A percentile compares a stretch with the other conserved stretches of the same genome.
These are phyloP conservation scores for Colossoma macropomum DNA, from an alignment of 2,113 vertebrate genomes.

Conservation along the genomic window DNA sequence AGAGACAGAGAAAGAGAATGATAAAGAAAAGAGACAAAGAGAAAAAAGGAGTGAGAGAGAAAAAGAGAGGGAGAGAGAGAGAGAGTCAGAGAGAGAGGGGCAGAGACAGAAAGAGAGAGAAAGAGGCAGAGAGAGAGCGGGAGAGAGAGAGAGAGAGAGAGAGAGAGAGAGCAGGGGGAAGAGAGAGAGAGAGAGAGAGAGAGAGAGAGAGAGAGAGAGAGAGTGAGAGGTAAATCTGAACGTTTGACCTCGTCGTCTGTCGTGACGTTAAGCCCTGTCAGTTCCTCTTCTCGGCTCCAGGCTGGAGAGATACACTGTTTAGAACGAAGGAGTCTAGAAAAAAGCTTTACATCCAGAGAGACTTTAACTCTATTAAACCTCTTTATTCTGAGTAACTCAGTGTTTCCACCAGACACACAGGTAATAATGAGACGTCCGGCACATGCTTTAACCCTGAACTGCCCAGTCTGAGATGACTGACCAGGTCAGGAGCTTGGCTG, in stretches of 20 bases:
- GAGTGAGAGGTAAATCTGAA: neutral
- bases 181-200: neutral
- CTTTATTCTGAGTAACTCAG: neutral
- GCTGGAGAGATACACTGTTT: neutral
- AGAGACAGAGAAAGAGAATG: too few relatives aligned
- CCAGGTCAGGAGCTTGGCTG: too few relatives aligned
- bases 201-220: neutral
- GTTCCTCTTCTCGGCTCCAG: neutral
- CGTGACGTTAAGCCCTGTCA: neutral
- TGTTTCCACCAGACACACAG: neutral
- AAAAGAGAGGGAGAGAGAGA: too few relatives aligned
- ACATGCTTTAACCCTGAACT: neutral
- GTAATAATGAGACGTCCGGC: neutral
- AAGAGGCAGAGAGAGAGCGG: too few relatives aligned
- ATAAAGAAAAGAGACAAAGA: too few relatives aligned
- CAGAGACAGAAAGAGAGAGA: too few relatives aligned
- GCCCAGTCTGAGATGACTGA: too few relatives aligned
- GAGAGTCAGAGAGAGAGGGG: too few relatives aligned
- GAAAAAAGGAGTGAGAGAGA: too few relatives aligned
- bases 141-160: too few relatives aligned
- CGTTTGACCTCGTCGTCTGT: slow-evolving; percentile 4
- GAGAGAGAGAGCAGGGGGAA: neutral
- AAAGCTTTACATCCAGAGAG: neutral
- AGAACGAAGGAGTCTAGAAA: neutral
- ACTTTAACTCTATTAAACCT: neutral